Conservation (phyloP, 2,797 vertebrate genomes). For the Hydrocynus forskahlii region DNA sequence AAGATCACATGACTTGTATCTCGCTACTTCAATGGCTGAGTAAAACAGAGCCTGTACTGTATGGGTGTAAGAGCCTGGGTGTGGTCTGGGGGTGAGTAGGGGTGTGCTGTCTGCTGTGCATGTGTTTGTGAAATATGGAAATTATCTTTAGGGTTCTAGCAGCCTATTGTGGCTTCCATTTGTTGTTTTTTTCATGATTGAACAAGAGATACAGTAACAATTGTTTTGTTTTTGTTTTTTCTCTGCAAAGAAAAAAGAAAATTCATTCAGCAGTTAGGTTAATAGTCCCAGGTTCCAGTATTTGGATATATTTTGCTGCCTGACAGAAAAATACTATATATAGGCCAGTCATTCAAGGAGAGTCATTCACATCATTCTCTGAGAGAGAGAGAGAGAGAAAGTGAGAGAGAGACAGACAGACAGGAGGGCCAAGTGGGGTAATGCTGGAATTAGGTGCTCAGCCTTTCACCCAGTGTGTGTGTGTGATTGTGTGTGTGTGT, state of each 20-base stretch:
- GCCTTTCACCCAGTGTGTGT: slow-evolving; percentile 16
- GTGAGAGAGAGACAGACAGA: not conserved
- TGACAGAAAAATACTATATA: not conserved
- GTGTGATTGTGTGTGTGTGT: slow-evolving; percentile 33
- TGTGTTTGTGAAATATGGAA: slow-evolving; percentile 15
- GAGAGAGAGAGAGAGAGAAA: not conserved
- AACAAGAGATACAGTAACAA: no score
- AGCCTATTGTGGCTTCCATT: no score
- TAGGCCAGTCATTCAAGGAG: not conserved
- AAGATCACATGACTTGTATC: slow-evolving; percentile 41
- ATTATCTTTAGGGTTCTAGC: slow-evolving; percentile 12
- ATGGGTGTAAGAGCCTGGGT: slow-evolving; percentile 39
- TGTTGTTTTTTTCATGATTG: not conserved
- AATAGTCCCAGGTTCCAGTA: not conserved
- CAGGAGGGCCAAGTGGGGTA: slow-evolving; percentile 20
- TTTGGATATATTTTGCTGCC: not conserved
- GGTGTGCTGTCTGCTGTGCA: not conserved
- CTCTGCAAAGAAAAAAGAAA: no score
- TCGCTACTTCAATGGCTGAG: slow-evolving; percentile 40
- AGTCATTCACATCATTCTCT: not conserved
- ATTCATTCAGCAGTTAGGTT: no score
- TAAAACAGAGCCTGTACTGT: slow-evolving; percentile 56
- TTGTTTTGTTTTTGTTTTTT: no score
- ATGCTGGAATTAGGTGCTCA: slow-evolving; percentile 21
- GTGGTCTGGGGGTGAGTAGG: slow-evolving; percentile 13